Percentiles rank a stretch among this genome's conserved stretches.
Conservation (phyloP, 23 tunicate genomes). For the Botrylloides violaceus region DNA sequence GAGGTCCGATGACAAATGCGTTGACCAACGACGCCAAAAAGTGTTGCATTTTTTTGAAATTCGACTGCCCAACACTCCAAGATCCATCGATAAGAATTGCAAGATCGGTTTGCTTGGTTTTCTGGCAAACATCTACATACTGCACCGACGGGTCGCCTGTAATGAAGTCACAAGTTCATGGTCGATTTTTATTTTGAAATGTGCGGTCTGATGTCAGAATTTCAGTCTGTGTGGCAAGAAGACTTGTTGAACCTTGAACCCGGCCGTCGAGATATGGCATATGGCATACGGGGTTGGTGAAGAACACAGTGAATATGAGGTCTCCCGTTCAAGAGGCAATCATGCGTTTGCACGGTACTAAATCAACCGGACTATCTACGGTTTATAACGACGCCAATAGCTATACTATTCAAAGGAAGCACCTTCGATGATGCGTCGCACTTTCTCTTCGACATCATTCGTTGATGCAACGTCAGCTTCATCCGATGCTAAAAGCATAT, state of each 20-base stretch:
- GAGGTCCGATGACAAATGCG: conserved; percentile 74
- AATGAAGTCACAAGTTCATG: not conserved
- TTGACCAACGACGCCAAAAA: conserved; percentile 73
- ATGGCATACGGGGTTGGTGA: no score
- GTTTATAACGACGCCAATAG: no score
- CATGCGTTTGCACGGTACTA: no score
- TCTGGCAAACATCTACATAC: conserved; percentile 60
- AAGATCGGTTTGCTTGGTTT: conserved; percentile 73
- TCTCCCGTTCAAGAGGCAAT: no score
- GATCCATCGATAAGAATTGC: conserved; percentile 93
- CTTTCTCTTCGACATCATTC: not conserved
- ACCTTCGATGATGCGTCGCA: not conserved
- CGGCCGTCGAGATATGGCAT: not conserved
- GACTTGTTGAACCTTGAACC: not conserved
- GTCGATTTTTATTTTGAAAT: not conserved
- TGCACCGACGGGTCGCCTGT: not conserved
- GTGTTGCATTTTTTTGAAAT: conserved; percentile 66
- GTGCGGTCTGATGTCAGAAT: not conserved
- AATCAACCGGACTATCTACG: no score
- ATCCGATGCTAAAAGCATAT: no score
- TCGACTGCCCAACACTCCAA: conserved; percentile 89
- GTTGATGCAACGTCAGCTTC: not conserved
- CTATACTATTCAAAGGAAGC: no score
- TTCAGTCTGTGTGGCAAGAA: not conserved
- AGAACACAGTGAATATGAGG: no score